Evolutionary conservation across 2,797 vertebrate species (phyloP).

Genomic region (Pterois miles): DNA sequence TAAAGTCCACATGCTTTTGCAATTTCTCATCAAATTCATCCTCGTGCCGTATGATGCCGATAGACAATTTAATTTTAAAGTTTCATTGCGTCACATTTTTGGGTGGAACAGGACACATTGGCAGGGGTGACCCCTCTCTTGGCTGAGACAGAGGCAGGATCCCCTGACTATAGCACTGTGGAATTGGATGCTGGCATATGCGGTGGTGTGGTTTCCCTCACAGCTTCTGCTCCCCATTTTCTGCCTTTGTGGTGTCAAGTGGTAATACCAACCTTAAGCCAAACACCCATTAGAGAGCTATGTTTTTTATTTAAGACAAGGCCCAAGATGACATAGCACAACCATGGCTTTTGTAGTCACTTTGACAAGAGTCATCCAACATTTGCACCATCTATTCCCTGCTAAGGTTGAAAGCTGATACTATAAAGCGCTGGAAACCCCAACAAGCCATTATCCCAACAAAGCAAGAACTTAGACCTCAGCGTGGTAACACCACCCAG

Average conservation of each 20-base stretch:
- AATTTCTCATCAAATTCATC: background rate
- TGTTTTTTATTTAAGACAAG: conserved; percentile 66
- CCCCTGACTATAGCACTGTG: conserved; percentile 23
- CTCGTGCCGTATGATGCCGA: background rate
- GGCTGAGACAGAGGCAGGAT: conserved; percentile 11
- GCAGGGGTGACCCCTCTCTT: background rate
- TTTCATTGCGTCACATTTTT: background rate
- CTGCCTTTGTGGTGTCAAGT: conserved; percentile 59
- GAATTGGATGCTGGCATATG: conserved; percentile 39
- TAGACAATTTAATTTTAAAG: background rate
- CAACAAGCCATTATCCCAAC: conserved; percentile 56
- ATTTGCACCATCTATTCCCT: conserved; percentile 54
- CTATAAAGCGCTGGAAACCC: conserved; percentile 52
- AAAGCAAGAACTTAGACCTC: conserved; percentile 54
- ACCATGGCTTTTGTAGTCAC: conserved; percentile 53
- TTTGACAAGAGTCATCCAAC: conserved; percentile 55
- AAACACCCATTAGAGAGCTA: conserved; percentile 45
- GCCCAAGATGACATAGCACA: conserved; percentile 48
- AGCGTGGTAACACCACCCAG: conserved; percentile 56
- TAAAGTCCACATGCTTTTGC: background rate
- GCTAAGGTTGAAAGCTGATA: conserved; percentile 61
- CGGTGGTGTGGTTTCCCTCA: conserved; percentile 46
- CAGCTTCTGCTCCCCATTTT: conserved; percentile 66
- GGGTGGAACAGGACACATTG: background rate
- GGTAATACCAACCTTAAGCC: conserved; percentile 46